Base-by-base conservation (phyloP, 2,113 vertebrate species). In the Candoia aspera region DNA sequence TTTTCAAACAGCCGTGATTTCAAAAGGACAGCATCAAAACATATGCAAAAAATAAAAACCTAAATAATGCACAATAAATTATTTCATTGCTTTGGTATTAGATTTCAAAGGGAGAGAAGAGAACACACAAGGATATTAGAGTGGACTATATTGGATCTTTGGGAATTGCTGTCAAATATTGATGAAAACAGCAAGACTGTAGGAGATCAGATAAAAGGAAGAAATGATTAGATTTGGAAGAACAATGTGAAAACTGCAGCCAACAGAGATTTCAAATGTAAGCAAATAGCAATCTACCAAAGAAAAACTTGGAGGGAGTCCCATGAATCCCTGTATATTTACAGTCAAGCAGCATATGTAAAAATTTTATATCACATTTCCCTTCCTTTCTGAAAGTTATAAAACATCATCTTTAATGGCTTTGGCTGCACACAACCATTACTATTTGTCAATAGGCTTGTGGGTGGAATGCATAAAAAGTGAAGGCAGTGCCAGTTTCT, bases 131-230 rank as follows among this genome's bases (percentile, higher is more conserved):
- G 96, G 97, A 98, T 97, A 97, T 97, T 97, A 97, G 96, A 96
- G 95, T 92, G 93, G 96, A 98, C 96, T 97, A 96, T 97, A 98
- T 96, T 96, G 97, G 95, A 97, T 98, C 97, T 97, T 96, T 97
- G 98, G 98, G 98, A 98, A 98, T 98, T 98, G 97, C 97, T 98
- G 98, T 98, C 97, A 98, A 95, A 96, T 96, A 97, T 96, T 97
- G 97, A 97, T 97, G 96, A 97, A 98, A 98, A 98, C 97, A 97
- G 96, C 97, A 96, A 97, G 97, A 95, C 97, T 96, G 95, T 95
- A 96, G 12, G 97, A 97, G 97, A 97, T 97, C 97, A 98, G 97
- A 98, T 98, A 98, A 98, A 98, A 98, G 97, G 96, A 95, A 97
- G 94, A 97, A 97, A 96, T 97, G 68, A 97, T 98, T 98, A 95